Evolutionary conservation across 1,140 invertebrate species (phyloP), one percentile per base, ranked within the genome.

Genomic region (Macrobrachium nipponense): DNA sequence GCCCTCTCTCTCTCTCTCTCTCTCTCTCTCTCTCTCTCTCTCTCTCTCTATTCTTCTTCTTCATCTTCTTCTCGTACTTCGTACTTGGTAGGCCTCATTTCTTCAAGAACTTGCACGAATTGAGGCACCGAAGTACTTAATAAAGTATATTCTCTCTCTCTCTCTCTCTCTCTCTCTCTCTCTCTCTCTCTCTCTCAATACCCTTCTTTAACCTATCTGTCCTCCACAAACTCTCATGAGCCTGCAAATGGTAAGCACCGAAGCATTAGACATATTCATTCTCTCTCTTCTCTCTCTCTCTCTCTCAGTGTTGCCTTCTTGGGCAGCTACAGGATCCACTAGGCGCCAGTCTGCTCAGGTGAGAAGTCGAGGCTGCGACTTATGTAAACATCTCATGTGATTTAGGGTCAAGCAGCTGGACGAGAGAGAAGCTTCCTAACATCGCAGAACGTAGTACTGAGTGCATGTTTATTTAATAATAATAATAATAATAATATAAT

Each of bases 261-360:
- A 76, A 44, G 44, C 11, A 6, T 36, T 27, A 20, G 3, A 20
- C 68, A 20, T 27, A 20, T 27, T 72, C 68, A 20, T 2, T 72
- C 68, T 72, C 68, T 72, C 68, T 72, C 68, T 72, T 75, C 72
- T 75, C 72, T 75, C 72, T 75, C 72, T 75, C 72, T 75, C 72
- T 44, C 72, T 75, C 72, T 75, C 36, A 15, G 10, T 75, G 5
- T 75, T 44, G 36, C 68, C 51, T 44, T 72, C 72, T 43, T 51
- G 44, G 8, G 17, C 44, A 59, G 43, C 44, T 59, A 18, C 44
- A 51, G 51, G 51, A 51, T 51, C 51, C 51, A 12, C 51, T 10
- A 51, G 51, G 51, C 51, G 51, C 51, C 51, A 51, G 51, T 51
- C 51, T 51, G 12, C 51, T 51, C 51, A 51, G 51, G 51, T 51